A percentile compares a stretch with the other conserved stretches of the same genome.
Conservation (phyloP, 2,888 invertebrate genomes). For the Lepidonotus clava region DNA sequence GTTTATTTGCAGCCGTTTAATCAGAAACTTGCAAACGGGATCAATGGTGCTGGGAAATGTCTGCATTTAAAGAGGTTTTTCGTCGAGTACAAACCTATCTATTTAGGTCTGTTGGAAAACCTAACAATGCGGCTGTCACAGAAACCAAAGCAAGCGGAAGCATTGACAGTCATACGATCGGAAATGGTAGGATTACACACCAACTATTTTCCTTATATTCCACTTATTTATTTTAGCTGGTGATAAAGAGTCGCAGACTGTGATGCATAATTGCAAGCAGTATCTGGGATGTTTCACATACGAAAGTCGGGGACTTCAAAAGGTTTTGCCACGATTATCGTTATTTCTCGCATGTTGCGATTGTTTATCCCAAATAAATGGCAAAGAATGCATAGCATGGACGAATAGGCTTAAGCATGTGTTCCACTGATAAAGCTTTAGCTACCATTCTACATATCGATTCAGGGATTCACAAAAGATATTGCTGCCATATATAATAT, state of each 20-base stretch:
- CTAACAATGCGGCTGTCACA: constrained; percentile 83
- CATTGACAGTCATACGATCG: constrained; percentile 82
- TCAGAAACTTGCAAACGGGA: constrained; percentile 24
- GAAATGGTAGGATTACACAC: constrained; percentile 79
- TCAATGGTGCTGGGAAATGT: constrained; percentile 50
- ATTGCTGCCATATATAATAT: neutral
- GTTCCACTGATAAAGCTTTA: no score
- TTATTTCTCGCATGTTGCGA: no score
- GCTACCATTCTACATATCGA: no score
- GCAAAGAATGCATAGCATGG: no score
- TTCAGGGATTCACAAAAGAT: neutral
- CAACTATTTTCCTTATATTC: neutral
- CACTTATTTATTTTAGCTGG: neutral
- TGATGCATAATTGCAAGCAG: no score
- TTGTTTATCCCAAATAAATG: no score
- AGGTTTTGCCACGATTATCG: no score
- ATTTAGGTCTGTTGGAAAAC: constrained; percentile 82
- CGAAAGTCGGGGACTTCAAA: no score
- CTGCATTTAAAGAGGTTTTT: constrained; percentile 83
- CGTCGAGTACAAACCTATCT: constrained; percentile 83
- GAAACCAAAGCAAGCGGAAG: constrained; percentile 83
- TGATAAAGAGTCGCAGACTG: neutral
- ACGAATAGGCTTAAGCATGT: no score
- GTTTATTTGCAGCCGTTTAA: constrained; percentile 58
- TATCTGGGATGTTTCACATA: no score